Base-by-base conservation (phyloP, 2,888 invertebrate genomes). In the Subacronicta megacephala region DNA sequence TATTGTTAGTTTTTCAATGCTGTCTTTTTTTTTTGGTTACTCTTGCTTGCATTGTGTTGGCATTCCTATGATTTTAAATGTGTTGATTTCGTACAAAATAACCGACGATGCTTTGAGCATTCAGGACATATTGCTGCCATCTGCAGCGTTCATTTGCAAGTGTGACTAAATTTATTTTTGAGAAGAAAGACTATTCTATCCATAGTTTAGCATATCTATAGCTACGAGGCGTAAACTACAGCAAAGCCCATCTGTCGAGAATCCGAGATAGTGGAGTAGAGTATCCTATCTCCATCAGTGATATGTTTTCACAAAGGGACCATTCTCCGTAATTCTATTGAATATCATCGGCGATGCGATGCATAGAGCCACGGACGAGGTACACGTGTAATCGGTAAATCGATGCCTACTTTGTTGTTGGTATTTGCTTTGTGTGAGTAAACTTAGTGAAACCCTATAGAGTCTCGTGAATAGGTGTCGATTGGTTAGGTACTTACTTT, bases 311-410 rank as follows among this genome's bases (percentile, higher is more conserved):
- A 71, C 74, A 80, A 78, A 80, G 67, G 68, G 62, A 46, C 61
- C 41, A 61, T 64, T 61, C 67, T 54, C 51, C 42, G 51, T 70
- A 74, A 66, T 72, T 66, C 72, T 53, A 71, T 72, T 75, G 46
- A 72, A 75, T 67, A 72, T 71, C 63, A 65, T 60, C 47, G 61
- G 35, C 52, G 69, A 72, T 58, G 64, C 70, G 65, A 52, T 65
- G 73, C 67, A 65, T 59, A 62, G 43, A 65, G 33, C 61, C 17
- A 23, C 16, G 53, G 54, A 53, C 62, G 50, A 55, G 36, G 62
- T 58, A 67, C 68, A 72, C 72, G 56, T 67, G 68, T 72, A 75
- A 75, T 80, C 74, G 67, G 72, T 74, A 76, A 80, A 77, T 78
- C 69, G 77, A 77, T 69, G 71, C 67, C 47, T 65, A 60, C 70